Conservation (phyloP, 2,113 vertebrate species). For the Ictidomys tridecemlineatus region DNA sequence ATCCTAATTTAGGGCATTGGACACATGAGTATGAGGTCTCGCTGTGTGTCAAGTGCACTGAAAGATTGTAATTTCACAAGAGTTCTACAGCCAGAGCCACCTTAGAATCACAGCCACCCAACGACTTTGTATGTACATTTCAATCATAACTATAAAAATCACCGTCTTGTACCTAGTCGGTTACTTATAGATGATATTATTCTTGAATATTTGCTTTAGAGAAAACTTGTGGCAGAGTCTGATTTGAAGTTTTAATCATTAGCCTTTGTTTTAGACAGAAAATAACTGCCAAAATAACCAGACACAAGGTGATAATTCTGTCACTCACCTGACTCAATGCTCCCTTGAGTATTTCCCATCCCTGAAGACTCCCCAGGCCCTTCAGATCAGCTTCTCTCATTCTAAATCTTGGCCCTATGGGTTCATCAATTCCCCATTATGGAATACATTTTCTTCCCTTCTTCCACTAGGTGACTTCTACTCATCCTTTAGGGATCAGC, state of each 20-base stretch:
- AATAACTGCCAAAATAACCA: background rate
- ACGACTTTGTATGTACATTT: accelerated
- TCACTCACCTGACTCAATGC: background rate
- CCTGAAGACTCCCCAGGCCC: background rate
- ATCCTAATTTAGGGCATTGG: background rate
- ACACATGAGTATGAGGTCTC: background rate
- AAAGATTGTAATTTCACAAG: conserved; percentile 18
- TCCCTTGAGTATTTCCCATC: background rate
- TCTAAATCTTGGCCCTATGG: too few relatives aligned
- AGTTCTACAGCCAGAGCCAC: background rate
- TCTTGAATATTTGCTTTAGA: background rate
- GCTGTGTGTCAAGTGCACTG: background rate
- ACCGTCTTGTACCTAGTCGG: background rate
- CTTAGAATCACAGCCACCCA: background rate
- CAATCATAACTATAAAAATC: background rate
- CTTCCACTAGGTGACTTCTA: background rate
- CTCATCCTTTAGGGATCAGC: background rate
- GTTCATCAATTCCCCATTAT: background rate
- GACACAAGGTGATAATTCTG: background rate
- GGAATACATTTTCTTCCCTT: accelerated
- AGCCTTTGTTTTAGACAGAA: background rate
- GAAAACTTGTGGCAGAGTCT: background rate
- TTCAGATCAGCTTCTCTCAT: background rate
- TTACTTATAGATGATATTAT: background rate
- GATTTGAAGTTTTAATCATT: background rate